phyloP scores from a whole-genome alignment of 1,140 invertebrate species.

The Acromyrmex heyeri region DNA sequence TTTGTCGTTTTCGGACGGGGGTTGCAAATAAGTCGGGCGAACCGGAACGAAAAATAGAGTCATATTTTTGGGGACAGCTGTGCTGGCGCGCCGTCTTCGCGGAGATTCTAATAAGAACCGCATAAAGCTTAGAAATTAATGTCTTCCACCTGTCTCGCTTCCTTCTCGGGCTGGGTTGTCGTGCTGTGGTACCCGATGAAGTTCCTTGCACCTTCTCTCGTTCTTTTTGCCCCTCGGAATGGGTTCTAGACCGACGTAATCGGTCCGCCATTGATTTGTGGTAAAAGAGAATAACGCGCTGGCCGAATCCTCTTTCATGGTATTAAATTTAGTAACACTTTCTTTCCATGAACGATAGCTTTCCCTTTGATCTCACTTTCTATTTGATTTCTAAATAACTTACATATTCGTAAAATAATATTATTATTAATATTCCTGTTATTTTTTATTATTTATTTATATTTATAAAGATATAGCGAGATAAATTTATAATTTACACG shows the following conservation, averaged over 20 bases:
- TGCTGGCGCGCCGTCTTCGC: constrained; percentile 66
- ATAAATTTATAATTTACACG: neutral
- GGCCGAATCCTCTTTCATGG: neutral
- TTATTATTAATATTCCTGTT: neutral
- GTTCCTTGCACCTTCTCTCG: constrained; percentile 46
- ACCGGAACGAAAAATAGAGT: constrained; percentile 76
- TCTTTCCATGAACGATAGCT: neutral
- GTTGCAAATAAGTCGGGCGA: constrained; percentile 75
- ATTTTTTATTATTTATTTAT: constrained; percentile 1
- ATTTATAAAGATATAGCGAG: neutral
- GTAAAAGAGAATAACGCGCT: constrained; percentile 52
- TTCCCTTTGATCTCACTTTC: neutral
- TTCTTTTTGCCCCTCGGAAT: constrained; percentile 22
- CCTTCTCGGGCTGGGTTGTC: constrained; percentile 24
- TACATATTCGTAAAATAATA: neutral
- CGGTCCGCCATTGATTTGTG: constrained; percentile 70
- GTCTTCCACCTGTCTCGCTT: constrained; percentile 73
- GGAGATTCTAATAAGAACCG: constrained; percentile 79
- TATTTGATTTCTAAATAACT: constrained; percentile 15
- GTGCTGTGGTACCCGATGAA: constrained; percentile 40
- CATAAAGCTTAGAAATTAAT: constrained; percentile 80
- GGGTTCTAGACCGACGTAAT: constrained; percentile 71
- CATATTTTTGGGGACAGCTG: constrained; percentile 78
- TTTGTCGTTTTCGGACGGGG: constrained; percentile 22
- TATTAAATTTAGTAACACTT: constrained; percentile 60